These are phyloP conservation scores for Charina bottae DNA, from an alignment of 2,113 vertebrate species.

Conservation along the genomic window DNA sequence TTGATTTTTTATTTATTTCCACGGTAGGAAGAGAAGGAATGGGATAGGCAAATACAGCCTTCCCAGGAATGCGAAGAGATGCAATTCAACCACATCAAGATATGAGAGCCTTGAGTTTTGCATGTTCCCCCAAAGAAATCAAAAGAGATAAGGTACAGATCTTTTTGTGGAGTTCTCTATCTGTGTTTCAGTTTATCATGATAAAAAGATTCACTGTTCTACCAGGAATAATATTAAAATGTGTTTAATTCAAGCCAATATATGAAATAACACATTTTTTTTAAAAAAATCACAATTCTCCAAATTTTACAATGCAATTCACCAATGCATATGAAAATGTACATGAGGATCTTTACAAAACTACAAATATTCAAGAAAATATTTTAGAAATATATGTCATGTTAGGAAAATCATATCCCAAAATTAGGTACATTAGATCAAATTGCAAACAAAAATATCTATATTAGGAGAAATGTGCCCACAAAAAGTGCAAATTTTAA, in stretches of 20 bases:
- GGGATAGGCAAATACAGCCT: background rate
- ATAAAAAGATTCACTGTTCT: background rate
- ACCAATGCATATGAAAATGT: background rate
- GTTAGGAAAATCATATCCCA: background rate
- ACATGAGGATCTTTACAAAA: background rate
- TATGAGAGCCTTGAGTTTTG: background rate
- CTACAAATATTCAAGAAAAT: background rate
- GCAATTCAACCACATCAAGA: background rate
- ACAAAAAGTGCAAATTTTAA: background rate
- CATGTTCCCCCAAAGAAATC: background rate
- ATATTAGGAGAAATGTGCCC: background rate
- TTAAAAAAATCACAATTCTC: background rate
- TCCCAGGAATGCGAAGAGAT: background rate
- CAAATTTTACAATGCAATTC: background rate
- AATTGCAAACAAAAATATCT: background rate
- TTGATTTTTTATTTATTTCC: conserved; percentile 6
- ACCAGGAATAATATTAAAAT: background rate
- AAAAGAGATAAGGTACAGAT: background rate
- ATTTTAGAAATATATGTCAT: background rate
- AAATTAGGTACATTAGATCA: background rate
- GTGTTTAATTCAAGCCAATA: background rate
- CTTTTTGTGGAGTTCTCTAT: background rate
- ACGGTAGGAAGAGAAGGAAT: background rate
- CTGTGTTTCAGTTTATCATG: background rate
- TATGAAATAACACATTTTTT: background rate